Evolutionary conservation across 2,797 vertebrate genomes (phyloP).

Genomic region (Remorina albescens): DNA sequence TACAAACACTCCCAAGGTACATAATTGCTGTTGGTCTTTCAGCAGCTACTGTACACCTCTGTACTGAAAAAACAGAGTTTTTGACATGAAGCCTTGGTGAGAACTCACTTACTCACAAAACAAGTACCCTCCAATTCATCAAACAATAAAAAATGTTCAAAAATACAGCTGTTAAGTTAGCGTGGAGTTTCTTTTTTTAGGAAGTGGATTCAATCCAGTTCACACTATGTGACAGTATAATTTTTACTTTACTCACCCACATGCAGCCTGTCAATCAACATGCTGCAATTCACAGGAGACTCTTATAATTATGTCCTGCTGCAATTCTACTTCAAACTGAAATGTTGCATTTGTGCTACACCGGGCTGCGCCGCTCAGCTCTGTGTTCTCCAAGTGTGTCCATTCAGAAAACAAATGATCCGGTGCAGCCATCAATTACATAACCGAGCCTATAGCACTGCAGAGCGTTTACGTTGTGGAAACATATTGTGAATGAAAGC

Average conservation of each 20-base stretch:
- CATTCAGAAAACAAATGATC: conserved; percentile 73
- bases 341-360: conserved; percentile 36
- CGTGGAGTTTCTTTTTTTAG: conserved; percentile 47
- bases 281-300: conserved; percentile 35
- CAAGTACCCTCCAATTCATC: conserved; percentile 62
- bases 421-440: conserved; percentile 62
- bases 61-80: conserved; percentile 56
- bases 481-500: conserved; percentile 65
- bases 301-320: conserved; percentile 43
- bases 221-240: conserved; percentile 42
- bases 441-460: conserved; percentile 71
- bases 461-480: conserved; percentile 57
- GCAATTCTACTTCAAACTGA: conserved; percentile 46
- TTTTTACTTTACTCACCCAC: conserved; percentile 61
- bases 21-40: conserved; percentile 60
- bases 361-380: conserved; percentile 30
- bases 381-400: conserved; percentile 51
- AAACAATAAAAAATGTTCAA: conserved; percentile 62
- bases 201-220: conserved; percentile 45
- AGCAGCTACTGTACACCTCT: conserved; percentile 63
- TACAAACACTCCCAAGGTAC: conserved; percentile 57
- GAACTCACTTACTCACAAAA: conserved; percentile 63
- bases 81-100: conserved; percentile 55
- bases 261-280: conserved; percentile 61
- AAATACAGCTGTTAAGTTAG: conserved; percentile 58